A percentile compares a stretch with the other conserved stretches of the same genome.
Evolutionary conservation across 2,113 vertebrate genomes (phyloP).

Genomic region (Monopterus albus): DNA sequence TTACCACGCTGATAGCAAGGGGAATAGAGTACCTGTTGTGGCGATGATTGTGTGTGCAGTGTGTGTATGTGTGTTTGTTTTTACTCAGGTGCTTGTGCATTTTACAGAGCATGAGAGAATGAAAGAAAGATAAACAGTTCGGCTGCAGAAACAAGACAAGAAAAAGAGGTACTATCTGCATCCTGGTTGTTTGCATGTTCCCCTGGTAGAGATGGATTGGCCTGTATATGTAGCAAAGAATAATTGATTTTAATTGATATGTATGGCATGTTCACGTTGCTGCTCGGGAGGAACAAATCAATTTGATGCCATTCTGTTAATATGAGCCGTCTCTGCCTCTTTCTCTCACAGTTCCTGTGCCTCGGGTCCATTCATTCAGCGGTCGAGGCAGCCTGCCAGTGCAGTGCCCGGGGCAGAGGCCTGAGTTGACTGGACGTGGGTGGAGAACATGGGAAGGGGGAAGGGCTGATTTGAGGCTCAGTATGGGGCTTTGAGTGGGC

Average conservation of each 20-base stretch:
- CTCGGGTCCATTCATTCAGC: conserved; percentile 64
- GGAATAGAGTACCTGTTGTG: conserved; percentile 63
- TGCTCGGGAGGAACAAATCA: conserved; percentile 72
- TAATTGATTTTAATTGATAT: conserved; percentile 69
- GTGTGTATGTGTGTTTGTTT: conserved; percentile 43
- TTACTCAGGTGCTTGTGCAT: neutral
- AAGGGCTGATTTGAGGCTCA: conserved; percentile 68
- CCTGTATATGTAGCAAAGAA: neutral
- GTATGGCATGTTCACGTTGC: conserved; percentile 59
- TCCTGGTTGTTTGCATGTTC: conserved; percentile 1
- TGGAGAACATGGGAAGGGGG: conserved; percentile 46
- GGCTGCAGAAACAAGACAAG: neutral
- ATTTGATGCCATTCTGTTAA: conserved; percentile 66
- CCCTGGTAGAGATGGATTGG: conserved; percentile 17
- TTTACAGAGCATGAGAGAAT: conserved; percentile 11
- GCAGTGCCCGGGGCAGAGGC: conserved; percentile 66
- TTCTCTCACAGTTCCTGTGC: conserved; percentile 67
- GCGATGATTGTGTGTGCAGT: conserved; percentile 18
- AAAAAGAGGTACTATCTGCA: conserved; percentile 19
- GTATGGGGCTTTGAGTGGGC: conserved; percentile 78
- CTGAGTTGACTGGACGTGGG: conserved; percentile 72
- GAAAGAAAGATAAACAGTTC: neutral
- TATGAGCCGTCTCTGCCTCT: conserved; percentile 58
- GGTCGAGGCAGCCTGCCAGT: conserved; percentile 71
- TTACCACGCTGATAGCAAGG: conserved; percentile 56